These are phyloP conservation scores for Dryococelus australis DNA, from an alignment of 2,888 invertebrate species.

Conservation along the genomic window DNA sequence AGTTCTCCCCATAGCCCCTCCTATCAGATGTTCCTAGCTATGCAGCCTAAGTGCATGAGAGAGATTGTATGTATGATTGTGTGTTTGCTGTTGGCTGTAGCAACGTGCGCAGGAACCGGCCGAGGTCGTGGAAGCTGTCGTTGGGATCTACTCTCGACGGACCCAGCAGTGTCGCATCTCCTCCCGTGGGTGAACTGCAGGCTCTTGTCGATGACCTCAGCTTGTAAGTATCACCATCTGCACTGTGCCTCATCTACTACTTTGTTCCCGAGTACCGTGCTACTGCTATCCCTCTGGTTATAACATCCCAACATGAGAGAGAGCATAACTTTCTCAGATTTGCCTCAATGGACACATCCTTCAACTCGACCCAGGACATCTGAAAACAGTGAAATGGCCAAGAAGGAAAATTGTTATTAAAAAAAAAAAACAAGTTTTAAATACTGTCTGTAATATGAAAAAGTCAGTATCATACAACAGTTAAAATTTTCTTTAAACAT, in stretches of 20 bases:
- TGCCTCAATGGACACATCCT: too few species aligned
- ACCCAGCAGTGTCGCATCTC: neutral
- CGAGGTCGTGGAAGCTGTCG: constrained; percentile 41
- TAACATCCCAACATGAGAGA: too few species aligned
- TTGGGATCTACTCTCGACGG: neutral
- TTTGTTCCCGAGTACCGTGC: too few species aligned
- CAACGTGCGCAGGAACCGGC: constrained; percentile 37
- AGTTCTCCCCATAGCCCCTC: neutral
- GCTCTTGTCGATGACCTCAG: neutral
- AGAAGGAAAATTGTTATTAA: too few species aligned
- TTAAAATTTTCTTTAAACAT: too few species aligned
- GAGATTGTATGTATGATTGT: neutral
- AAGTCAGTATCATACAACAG: too few species aligned
- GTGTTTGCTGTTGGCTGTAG: constrained; percentile 18
- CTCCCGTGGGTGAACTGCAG: neutral
- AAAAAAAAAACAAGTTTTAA: too few species aligned
- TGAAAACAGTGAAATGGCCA: too few species aligned
- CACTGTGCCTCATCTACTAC: neutral
- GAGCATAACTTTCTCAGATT: too few species aligned
- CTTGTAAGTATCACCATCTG: neutral
- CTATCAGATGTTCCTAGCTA: neutral
- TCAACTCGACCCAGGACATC: too few species aligned
- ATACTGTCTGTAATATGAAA: too few species aligned
- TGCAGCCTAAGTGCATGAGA: neutral
- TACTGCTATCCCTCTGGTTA: too few species aligned